Conservation (phyloP, 2,888 invertebrate genomes). For the Heterodera filipjevi region DNA sequence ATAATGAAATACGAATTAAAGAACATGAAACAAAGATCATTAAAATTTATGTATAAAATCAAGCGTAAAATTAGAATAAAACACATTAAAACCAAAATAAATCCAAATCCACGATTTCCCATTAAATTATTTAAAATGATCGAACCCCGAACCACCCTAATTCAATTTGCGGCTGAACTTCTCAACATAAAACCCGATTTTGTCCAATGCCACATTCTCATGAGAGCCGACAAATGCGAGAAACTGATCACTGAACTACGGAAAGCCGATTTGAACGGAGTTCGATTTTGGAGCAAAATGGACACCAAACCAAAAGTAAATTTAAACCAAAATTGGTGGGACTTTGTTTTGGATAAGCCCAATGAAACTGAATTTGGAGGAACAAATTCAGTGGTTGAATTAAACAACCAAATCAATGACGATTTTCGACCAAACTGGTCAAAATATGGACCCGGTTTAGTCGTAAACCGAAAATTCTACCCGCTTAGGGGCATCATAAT, state of each 20-base stretch:
- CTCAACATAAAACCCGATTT: background rate
- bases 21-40: too few species aligned
- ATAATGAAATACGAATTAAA: too few species aligned
- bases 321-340: background rate
- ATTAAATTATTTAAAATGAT: background rate
- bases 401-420: background rate
- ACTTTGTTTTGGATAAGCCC: background rate
- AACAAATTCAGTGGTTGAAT: background rate
- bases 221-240: background rate
- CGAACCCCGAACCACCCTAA: background rate
- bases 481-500: background rate
- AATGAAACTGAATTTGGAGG: background rate
- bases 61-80: background rate
- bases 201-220: background rate
- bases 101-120: background rate
- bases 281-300: background rate
- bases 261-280: background rate
- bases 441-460: background rate
- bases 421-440: background rate
- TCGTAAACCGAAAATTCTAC: background rate
- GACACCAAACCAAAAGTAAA: background rate
- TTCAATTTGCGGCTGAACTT: background rate
- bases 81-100: background rate
- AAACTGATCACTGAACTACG: background rate
- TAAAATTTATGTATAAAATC: too few species aligned